Evolutionary conservation across 2,888 invertebrate genomes (phyloP).

Genomic region (Mythimna albipuncta): DNA sequence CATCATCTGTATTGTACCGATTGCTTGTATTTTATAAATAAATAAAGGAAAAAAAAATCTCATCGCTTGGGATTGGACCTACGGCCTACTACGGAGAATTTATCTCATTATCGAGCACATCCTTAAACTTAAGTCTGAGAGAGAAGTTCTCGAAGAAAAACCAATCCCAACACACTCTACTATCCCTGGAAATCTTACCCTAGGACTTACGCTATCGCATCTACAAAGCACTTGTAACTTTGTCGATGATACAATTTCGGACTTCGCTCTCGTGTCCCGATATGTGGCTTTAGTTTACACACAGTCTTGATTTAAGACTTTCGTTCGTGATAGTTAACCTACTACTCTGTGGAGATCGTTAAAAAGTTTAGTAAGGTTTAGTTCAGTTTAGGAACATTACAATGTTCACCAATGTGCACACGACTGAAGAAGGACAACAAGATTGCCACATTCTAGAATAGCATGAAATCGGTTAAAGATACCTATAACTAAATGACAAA

Average conservation of each 20-base stretch:
- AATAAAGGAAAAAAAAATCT: too few relatives aligned
- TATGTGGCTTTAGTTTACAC: not conserved
- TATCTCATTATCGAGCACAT: not conserved
- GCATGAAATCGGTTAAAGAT: too few relatives aligned
- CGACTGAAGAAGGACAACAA: not conserved
- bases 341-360: not conserved
- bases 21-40: too few relatives aligned
- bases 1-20: too few relatives aligned
- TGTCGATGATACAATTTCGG: constrained; percentile 11
- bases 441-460: not conserved
- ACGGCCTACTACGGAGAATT: not conserved
- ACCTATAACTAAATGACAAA: not conserved
- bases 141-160: constrained; percentile 11
- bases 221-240: constrained; percentile 11
- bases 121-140: too few relatives aligned
- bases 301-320: not conserved
- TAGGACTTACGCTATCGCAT: not conserved
- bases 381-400: not conserved
- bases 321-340: not conserved
- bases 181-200: not conserved
- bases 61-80: not conserved
- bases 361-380: not conserved
- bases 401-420: not conserved
- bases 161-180: not conserved
- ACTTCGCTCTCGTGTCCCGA: not conserved